Evolutionary conservation across 1,140 invertebrate species (phyloP), one percentile per base, ranked within the genome.

Genomic region (Hormaphis cornu): DNA sequence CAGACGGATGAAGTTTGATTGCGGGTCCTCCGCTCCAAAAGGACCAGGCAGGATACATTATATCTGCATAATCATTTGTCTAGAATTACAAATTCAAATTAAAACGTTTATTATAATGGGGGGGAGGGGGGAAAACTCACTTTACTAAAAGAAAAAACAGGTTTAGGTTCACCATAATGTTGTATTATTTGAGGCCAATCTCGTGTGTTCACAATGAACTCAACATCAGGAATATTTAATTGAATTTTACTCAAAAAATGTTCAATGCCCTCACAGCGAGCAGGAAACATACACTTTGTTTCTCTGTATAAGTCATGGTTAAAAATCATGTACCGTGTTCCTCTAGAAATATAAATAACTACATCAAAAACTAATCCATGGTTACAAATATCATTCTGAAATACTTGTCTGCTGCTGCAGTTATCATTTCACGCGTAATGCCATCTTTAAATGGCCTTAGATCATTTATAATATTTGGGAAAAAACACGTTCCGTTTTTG

Each of bases 11-110:
- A 8, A 96, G 79, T 50, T 87, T 86, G 72, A 97, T 96, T 3
- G 95, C 95, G 46, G 95, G 95, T 2, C 95, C 95, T 50, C 95
- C 95, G 81, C 93, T 91, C 94, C 94, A 97, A 80, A 98, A 98
- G 33, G 90, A 88, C 95, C 95, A 98, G 0, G 95, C 90, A 53
- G 95, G 95, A 82, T 97, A 98, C 83, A 89, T 91, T 70, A 98
- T 95, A 76, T 98, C 95, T 77, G 84, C 83, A 79, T 94, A 91
- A 18, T 92, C 85, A 53, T 78, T 75, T 16, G 87, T 90, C 85
- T 89, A 53, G 28, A n/a, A n/a, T n/a, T n/a, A n/a, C n/a, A n/a
- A n/a, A n/a, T n/a, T n/a, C n/a, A n/a, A n/a, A n/a, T n/a, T n/a
- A n/a, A n/a, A n/a, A n/a, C n/a, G n/a, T n/a, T n/a, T n/a, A n/a